Evolutionary conservation across 1,140 invertebrate species (phyloP).

Genomic region (Trichonephila clavata): DNA sequence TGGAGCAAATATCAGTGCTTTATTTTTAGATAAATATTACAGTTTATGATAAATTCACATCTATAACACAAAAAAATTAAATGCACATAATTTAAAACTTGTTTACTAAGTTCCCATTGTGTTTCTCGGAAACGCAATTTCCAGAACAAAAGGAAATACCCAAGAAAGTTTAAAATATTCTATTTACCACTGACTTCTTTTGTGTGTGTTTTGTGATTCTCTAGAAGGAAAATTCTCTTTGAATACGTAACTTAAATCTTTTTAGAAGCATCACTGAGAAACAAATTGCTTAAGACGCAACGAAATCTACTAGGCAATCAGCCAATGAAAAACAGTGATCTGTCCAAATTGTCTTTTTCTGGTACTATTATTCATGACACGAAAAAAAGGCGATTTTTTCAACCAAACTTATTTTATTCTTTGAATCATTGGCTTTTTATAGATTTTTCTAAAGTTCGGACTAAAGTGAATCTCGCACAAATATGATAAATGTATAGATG

Average conservation of each 20-base stretch:
- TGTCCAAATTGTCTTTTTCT: background rate
- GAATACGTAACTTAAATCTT: background rate
- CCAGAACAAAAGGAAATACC: no score
- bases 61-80: no score
- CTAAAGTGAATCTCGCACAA: background rate
- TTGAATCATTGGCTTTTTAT: slow-evolving; percentile 3
- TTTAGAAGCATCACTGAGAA: background rate
- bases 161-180: no score
- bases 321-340: slow-evolving; percentile 37
- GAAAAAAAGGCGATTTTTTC: background rate
- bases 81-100: no score
- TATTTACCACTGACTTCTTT: no score
- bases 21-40: no score
- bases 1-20: no score
- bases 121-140: no score
- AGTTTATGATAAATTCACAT: no score
- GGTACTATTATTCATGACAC: background rate
- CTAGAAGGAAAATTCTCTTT: background rate
- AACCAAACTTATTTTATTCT: background rate
- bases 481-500: background rate
- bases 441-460: background rate
- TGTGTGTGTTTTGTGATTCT: no score
- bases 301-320: slow-evolving; percentile 17
- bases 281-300: slow-evolving; percentile 22
- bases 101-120: no score